A percentile compares a stretch with the other conserved stretches of the same genome.
Evolutionary conservation across 1,140 invertebrate species (phyloP).

Genomic region (Macrobrachium rosenbergii): DNA sequence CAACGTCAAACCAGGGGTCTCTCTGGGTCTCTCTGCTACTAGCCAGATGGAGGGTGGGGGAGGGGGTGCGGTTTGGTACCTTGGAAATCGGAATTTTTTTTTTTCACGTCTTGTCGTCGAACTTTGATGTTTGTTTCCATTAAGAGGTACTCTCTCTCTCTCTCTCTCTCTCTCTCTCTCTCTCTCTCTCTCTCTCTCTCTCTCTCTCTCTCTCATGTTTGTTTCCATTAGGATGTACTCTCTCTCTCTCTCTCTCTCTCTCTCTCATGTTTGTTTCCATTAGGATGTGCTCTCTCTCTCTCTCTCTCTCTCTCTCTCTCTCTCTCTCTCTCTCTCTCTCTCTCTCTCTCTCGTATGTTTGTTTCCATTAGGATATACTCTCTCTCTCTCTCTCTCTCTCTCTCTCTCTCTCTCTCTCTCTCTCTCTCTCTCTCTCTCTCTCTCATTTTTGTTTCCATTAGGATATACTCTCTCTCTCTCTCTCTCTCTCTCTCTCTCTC

Average conservation of each 20-base stretch:
- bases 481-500: background rate
- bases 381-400: constrained; percentile 15
- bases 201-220: background rate
- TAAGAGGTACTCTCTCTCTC: constrained; percentile 4
- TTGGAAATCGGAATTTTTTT: background rate
- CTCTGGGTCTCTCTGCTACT: background rate
- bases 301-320: background rate
- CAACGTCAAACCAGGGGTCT: too few species aligned
- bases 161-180: constrained; percentile 31
- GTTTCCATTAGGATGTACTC: background rate
- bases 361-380: background rate
- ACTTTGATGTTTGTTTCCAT: background rate
- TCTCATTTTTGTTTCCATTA: too few species aligned
- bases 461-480: constrained; percentile 20
- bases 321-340: constrained; percentile 30
- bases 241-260: too few species aligned
- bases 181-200: constrained; percentile 6
- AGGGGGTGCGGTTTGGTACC: background rate
- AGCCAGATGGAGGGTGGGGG: background rate
- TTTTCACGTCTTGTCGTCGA: background rate
- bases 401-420: background rate
- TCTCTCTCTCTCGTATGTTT: constrained; percentile 16
- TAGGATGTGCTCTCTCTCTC: constrained; percentile 14
- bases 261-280: background rate
- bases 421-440: constrained; percentile 30